phyloP scores from a whole-genome alignment of 2,797 vertebrate species.

The Tapera naevia region DNA sequence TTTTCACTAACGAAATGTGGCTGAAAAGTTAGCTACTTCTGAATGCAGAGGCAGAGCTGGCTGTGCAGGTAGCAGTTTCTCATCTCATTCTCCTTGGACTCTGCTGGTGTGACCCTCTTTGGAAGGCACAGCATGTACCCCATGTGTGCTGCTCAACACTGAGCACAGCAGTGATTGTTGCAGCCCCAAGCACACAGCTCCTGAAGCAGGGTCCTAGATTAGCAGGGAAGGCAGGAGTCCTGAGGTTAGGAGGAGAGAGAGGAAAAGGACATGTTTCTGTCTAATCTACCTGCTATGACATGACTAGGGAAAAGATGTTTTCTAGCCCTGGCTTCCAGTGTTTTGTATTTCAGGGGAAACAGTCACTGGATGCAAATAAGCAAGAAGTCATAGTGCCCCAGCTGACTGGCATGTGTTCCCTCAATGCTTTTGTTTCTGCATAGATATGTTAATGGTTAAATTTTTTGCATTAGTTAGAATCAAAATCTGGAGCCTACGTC shows the following conservation, averaged over 20 bases:
- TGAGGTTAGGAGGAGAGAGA: background rate
- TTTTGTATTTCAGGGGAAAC: background rate
- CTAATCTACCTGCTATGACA: background rate
- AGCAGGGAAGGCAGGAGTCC: background rate
- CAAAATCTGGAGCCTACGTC: background rate
- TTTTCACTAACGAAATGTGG: background rate
- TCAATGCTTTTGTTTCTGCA: background rate
- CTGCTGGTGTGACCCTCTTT: background rate
- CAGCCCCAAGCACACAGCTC: background rate
- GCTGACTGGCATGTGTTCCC: background rate
- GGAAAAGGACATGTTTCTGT: background rate
- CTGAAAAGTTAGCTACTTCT: background rate
- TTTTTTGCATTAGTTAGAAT: background rate
- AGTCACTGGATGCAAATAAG: background rate
- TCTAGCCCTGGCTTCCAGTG: background rate
- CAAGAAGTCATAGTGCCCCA: background rate
- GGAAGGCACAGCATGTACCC: accelerated
- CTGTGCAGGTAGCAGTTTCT: background rate
- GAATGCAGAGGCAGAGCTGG: background rate
- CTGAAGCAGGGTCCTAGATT: background rate
- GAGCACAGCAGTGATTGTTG: background rate
- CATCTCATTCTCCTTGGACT: background rate
- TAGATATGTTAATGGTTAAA: background rate
- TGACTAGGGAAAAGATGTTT: background rate
- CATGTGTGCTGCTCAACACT: background rate